A percentile compares a stretch with the other conserved stretches of the same genome.
phyloP scores from a whole-genome alignment of 2,113 vertebrate species.

The Phasianus colchicus region DNA sequence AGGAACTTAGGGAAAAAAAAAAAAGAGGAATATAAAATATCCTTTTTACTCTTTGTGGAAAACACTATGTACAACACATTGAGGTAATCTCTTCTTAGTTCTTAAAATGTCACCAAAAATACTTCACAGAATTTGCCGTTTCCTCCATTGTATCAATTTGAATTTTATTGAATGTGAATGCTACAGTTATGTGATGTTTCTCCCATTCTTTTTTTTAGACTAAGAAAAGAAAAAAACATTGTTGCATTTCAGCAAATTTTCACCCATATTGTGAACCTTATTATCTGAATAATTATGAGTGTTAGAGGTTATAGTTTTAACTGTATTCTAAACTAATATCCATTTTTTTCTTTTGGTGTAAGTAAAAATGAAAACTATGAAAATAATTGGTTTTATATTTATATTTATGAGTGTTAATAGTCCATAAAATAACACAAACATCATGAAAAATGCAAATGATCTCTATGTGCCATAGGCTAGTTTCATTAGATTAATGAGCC shows the following conservation, averaged over 20 bases:
- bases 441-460: conserved; percentile 63
- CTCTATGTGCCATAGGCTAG: conserved; percentile 65
- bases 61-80: neutral
- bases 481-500: conserved; percentile 79
- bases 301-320: neutral
- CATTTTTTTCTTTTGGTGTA: neutral
- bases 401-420: conserved; percentile 42
- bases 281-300: neutral
- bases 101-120: neutral
- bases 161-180: neutral
- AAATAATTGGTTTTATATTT: conserved; percentile 30
- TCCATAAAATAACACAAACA: conserved; percentile 64
- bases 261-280: neutral
- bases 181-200: neutral
- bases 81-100: neutral
- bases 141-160: neutral
- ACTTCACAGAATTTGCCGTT: neutral
- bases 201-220: neutral
- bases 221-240: neutral
- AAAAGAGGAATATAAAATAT: neutral
- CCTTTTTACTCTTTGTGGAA: neutral
- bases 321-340: neutral
- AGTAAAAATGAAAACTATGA: conserved; percentile 2
- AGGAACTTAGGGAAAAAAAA: neutral
- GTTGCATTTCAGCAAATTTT: neutral